Percentiles rank a stretch among this genome's conserved stretches.
phyloP scores from a whole-genome alignment of 1,140 invertebrate species.

The Artemia franciscana region DNA sequence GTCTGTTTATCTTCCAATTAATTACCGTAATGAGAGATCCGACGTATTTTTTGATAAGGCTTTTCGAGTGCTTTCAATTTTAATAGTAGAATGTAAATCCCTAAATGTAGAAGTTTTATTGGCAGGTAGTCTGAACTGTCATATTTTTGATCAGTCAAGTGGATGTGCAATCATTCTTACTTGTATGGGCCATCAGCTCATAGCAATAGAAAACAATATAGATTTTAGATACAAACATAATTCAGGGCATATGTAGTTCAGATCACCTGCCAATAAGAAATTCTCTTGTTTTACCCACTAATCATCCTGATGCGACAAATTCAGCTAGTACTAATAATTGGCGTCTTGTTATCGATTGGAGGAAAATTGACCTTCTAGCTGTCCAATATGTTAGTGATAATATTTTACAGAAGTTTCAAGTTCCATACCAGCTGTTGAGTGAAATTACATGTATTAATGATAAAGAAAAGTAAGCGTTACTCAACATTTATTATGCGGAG shows the following conservation, averaged over 20 bases:
- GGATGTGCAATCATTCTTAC: background rate
- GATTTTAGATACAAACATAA: background rate
- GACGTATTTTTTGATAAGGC: too few relatives aligned
- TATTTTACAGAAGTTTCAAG: too few relatives aligned
- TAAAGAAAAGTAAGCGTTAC: too few relatives aligned
- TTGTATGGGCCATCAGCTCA: background rate
- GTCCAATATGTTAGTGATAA: too few relatives aligned
- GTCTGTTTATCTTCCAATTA: too few relatives aligned
- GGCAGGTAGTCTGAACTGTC: too few relatives aligned
- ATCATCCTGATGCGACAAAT: background rate
- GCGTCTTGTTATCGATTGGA: background rate
- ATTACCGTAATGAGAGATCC: too few relatives aligned
- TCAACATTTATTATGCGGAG: background rate
- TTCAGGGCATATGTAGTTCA: background rate
- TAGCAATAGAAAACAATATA: background rate
- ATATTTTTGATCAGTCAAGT: background rate
- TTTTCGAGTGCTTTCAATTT: too few relatives aligned
- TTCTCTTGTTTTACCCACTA: background rate
- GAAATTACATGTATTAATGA: too few relatives aligned
- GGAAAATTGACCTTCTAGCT: background rate
- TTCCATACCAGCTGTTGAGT: background rate
- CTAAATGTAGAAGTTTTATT: too few relatives aligned
- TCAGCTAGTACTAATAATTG: background rate
- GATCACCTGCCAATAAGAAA: background rate
- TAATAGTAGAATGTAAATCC: too few relatives aligned